Conservation (phyloP, 1,140 invertebrate species). For the Yoshiicerus persimilis region DNA sequence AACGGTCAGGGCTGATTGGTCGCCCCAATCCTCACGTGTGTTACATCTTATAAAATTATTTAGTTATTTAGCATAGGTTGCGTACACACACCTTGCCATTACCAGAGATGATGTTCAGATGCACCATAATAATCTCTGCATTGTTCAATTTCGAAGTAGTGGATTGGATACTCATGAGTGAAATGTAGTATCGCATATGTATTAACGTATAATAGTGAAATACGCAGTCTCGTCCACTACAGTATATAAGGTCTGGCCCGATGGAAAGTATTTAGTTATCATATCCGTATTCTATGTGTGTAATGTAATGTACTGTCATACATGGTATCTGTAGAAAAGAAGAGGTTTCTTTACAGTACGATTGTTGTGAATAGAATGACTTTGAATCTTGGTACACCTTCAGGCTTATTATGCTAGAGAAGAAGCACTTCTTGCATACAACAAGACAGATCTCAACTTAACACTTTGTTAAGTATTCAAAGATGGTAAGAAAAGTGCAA, state of each 20-base stretch:
- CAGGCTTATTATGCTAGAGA: background rate
- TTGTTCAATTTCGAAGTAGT: background rate
- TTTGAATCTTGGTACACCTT: background rate
- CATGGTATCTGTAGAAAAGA: background rate
- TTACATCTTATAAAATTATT: background rate
- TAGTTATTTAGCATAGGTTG: background rate
- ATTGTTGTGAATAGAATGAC: slow-evolving; percentile 17
- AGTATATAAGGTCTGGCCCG: background rate
- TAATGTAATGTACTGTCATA: background rate
- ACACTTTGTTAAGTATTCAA: background rate
- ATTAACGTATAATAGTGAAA: background rate
- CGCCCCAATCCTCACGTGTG: slow-evolving; percentile 31
- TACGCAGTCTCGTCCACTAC: too few species aligned
- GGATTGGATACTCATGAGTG: background rate
- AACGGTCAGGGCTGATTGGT: slow-evolving; percentile 42
- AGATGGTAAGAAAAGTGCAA: background rate
- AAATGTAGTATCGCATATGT: background rate
- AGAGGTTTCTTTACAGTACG: background rate
- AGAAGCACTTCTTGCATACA: background rate
- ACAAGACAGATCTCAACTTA: background rate
- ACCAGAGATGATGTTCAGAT: background rate
- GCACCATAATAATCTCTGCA: background rate
- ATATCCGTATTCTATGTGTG: background rate
- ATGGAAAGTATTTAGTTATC: background rate
- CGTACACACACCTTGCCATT: background rate